Base-by-base conservation (phyloP, 2,113 vertebrate species). In the Cyanoderma ruficeps region DNA sequence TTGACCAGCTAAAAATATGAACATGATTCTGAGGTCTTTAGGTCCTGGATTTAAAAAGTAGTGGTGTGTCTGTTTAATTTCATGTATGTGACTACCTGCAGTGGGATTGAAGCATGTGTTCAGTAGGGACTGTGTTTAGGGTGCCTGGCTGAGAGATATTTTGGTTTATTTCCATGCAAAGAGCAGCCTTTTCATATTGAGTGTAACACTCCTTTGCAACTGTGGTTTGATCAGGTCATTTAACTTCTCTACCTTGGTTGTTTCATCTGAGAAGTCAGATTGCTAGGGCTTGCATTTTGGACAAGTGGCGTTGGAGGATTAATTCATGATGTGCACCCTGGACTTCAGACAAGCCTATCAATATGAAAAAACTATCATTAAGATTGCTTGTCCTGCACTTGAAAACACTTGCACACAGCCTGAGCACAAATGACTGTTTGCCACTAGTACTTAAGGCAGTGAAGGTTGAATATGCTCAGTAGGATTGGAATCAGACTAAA, bases 91-190 rank as follows among this genome's bases (percentile, higher is more conserved):
- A 49, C 49, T 76, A 44, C 30, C 47, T 91, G 44, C 61, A 68
- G 52, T 35, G 46, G 28, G 52, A 90, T 19, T 64, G 61, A 91
- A 68, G 24, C 13, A 5, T 13, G 13, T 89, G 15, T 72, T 88
- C 60, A 71, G 37, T 44, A 76, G n/a, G 53, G 87, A 78, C 44
- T 75, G 52, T 49, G 47, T 49, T 50, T 50, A 83, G 72, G 60
- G 65, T 0, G 1, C 61, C 70, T 68, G 17, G 33, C 35, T 68
- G 33, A 75, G 68, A 84, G 52, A 63, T n/a, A 53, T 41, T 57
- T 93, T 93, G 41, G 69, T 87, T 93, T 92, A 91, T 68, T 91
- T 67, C 53, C 39, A 87, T 39, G 81, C 61, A 79, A 87, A 84
- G 31, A 84, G 21, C 28, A 94, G 53, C 35, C 56, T 81, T 95